Base-by-base conservation (phyloP, 1,140 invertebrate species). In the Sycophila sp. region DNA sequence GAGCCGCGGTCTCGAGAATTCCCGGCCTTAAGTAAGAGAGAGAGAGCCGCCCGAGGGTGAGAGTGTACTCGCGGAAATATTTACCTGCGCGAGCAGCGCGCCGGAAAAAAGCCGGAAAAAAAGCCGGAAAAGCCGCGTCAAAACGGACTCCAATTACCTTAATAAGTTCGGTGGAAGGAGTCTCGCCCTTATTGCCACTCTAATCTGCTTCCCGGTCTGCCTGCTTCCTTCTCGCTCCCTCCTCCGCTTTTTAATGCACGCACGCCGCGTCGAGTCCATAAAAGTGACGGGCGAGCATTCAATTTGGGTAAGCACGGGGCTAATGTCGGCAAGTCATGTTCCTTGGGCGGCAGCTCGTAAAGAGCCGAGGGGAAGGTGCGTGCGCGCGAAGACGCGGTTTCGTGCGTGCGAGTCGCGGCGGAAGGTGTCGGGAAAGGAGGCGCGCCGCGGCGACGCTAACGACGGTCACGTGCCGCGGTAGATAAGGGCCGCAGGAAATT, bases 401-500 rank as follows among this genome's bases (percentile, higher is more conserved):
- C 45, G 17, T 49, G 8, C 17, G 10, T n/a, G n/a, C 45, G 5
- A n/a, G 45, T 22, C 3, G 17, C 8, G 17, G 22, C 17, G 24
- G 47, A 55, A 15, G 45, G 51, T 28, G 26, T 45, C 38, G 53
- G n/a, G 15, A 34, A 40, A 56, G 10, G 63, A 13, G 26, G 36
- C 17, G 42, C 22, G 17, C 24, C 34, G 30, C 36, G 51, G 19
- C 22, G 13, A 55, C 68, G 51, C 58, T 80, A 81, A 81, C 75
- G 76, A 83, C 59, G 24, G 75, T 80, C 80, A 79, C 81, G 79
- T 80, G 81, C 71, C 75, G 72, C 71, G 67, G 51, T 34, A 74
- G 76, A 75, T 76, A 78, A 80, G 72, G 71, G 74, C 71, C 73
- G 64, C 75, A 81, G 81, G 78, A 81, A 83, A 79, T 81, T 83